Evolutionary conservation across 2,113 vertebrate genomes (phyloP).

Genomic region (Salvator merianae): DNA sequence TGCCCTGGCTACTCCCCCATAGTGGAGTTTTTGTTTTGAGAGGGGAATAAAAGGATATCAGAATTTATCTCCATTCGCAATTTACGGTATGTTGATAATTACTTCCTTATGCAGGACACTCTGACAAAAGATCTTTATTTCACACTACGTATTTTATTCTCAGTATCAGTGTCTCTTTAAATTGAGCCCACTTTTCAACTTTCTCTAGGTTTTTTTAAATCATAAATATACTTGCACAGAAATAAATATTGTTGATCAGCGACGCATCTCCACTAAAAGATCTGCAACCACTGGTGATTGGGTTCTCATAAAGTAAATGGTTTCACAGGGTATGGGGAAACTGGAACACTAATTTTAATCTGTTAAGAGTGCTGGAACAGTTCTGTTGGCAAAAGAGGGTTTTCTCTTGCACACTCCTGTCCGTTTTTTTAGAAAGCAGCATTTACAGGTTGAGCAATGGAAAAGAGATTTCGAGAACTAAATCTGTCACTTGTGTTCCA

Average conservation of each 20-base stretch:
- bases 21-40: not conserved
- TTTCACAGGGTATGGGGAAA: not conserved
- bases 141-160: no score
- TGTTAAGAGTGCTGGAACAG: not conserved
- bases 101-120: not conserved
- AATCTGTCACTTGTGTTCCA: constrained; percentile 71
- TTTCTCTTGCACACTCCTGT: not conserved
- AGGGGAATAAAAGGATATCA: not conserved
- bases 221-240: not conserved
- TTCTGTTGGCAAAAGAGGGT: not conserved
- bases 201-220: not conserved
- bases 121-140: not conserved
- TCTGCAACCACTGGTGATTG: not conserved
- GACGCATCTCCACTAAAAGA: not conserved
- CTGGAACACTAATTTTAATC: not conserved
- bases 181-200: not conserved
- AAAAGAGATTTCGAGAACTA: not conserved
- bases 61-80: not conserved
- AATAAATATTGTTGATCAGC: not conserved
- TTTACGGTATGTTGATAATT: not conserved
- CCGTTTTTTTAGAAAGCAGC: not conserved
- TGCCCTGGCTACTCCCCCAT: not conserved
- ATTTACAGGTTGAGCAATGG: not conserved
- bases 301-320: not conserved
- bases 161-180: no score